Base-by-base conservation (phyloP, 2,113 vertebrate genomes). In the Rissa tridactyla region DNA sequence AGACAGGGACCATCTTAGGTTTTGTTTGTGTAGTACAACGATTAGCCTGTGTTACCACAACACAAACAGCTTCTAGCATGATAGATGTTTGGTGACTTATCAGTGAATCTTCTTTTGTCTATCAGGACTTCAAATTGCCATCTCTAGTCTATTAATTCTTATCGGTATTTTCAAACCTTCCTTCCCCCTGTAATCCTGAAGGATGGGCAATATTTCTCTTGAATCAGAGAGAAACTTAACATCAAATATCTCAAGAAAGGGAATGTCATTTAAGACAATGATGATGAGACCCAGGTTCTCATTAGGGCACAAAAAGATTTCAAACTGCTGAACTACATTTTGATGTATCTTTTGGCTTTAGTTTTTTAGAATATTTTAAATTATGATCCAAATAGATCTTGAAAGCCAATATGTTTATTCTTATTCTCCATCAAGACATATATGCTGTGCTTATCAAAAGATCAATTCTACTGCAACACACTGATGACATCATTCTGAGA, bases 281-380 rank as follows among this genome's bases (percentile, higher is more conserved):
- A 27, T 0, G 0, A 65, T 13, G 20, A 84, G 77, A 88, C 0
- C 0, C 32, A 66, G 8, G 42, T 51, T 75, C 49, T 84, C 17
- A 9, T 46, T 32, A 76, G 36, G 26, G 52, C 40, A 85, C 6
- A 18, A 32, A 49, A 82, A 49, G 9, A 83, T 40, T 81, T 82
- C 36, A 36, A 42, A 61, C 30, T 0, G 5, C 54, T 65, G 46
- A 94, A 69, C 23, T 46, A 57, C 40, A 49, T 61, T 86, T 40
- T 83, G 58, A 36, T 36, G 0, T 1, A 44, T 8, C 66, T 70
- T 68, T 52, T 32, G 4, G 36, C 22, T 54, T 78, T 3, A 1
- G 4, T 11, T 70, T 89, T 80, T 57, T 9, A 65, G 47, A 40
- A 27, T 44, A 55, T 47, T 81, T 78, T 30, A 88, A 65, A 25